A percentile compares a stretch with the other conserved stretches of the same genome.
phyloP scores from a whole-genome alignment of 2,113 vertebrate species.

The Embiotoca jacksoni region DNA sequence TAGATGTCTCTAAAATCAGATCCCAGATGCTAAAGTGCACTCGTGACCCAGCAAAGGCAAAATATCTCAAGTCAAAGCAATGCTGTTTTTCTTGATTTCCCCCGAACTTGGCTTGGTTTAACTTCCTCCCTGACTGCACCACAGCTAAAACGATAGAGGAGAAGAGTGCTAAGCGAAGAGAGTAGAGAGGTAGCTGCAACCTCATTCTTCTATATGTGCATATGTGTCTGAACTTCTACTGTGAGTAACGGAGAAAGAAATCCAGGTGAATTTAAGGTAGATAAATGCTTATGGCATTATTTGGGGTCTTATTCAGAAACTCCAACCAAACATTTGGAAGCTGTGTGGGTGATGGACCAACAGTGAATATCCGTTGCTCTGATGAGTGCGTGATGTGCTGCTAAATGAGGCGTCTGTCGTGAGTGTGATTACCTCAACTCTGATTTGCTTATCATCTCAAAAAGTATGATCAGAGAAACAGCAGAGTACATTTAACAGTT shows the following conservation, averaged over 20 bases:
- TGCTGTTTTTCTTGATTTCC: too few relatives aligned
- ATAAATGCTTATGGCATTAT: background rate
- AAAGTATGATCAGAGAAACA: background rate
- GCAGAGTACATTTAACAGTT: slow-evolving; percentile 8
- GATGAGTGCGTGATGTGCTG: background rate
- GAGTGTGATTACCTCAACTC: background rate
- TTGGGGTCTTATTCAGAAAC: background rate
- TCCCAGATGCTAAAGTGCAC: background rate
- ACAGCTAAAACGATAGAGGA: too few relatives aligned
- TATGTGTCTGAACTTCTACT: background rate
- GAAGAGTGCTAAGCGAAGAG: too few relatives aligned
- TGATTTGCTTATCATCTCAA: background rate
- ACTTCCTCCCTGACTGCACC: too few relatives aligned
- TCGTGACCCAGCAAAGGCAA: background rate
- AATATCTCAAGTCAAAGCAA: background rate
- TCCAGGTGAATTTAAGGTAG: background rate
- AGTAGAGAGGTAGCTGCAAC: background rate
- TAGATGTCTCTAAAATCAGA: background rate
- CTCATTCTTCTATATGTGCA: background rate
- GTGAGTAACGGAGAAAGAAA: background rate
- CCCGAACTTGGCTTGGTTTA: too few relatives aligned
- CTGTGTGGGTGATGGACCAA: background rate
- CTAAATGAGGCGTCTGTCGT: background rate
- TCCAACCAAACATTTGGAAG: background rate
- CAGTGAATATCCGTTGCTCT: background rate